phyloP scores from a whole-genome alignment of 2,797 vertebrate species.

The Urocyon cinereoargenteus region DNA sequence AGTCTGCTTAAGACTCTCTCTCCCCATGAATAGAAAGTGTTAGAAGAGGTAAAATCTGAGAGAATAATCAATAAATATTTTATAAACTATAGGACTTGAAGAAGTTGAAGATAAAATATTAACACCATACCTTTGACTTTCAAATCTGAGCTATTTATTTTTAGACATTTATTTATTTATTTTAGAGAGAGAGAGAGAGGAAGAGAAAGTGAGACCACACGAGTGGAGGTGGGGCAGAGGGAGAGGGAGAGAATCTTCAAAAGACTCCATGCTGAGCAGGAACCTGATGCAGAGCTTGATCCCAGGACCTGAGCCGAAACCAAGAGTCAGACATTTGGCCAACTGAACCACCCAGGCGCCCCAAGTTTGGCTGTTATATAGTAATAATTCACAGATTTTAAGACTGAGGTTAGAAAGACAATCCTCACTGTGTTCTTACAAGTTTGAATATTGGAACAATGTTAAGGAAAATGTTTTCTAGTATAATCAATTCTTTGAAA shows the following conservation, averaged over 20 bases:
- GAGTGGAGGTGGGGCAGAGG: neutral
- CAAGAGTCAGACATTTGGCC: no score
- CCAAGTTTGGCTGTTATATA: neutral
- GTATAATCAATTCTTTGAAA: neutral
- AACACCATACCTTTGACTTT: neutral
- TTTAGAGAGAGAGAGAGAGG: neutral
- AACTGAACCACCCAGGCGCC: no score
- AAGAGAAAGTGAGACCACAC: rapidly evolving
- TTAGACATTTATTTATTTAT: neutral
- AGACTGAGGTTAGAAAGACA: neutral
- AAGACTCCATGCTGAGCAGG: neutral
- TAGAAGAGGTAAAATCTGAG: neutral
- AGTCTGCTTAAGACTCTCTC: neutral
- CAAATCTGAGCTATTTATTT: neutral
- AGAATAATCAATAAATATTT: neutral
- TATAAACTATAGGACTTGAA: neutral
- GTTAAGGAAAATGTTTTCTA: neutral
- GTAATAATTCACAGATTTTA: neutral
- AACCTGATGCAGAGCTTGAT: no score
- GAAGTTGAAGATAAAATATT: neutral
- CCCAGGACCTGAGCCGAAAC: no score
- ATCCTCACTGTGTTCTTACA: neutral
- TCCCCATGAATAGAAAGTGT: neutral
- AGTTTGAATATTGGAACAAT: neutral
- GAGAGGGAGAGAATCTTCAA: neutral